phyloP scores from a whole-genome alignment of 2,113 vertebrate genomes.

The Xerus inauris region DNA sequence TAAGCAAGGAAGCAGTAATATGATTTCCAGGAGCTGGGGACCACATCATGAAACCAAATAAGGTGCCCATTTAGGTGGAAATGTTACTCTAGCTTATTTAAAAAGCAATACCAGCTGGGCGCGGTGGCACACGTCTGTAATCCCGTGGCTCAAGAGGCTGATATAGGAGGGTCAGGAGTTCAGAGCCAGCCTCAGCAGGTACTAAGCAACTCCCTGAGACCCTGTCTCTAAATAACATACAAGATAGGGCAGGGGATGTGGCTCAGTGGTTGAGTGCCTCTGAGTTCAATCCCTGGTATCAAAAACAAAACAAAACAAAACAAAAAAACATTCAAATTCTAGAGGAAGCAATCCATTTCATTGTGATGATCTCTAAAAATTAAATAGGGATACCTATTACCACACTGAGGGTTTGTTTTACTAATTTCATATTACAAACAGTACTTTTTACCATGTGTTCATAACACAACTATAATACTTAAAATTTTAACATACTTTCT shows the following conservation, averaged over 20 bases:
- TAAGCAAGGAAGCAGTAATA: background rate
- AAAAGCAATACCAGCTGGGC: background rate
- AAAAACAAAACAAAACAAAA: too few species aligned
- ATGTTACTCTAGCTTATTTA: constrained; percentile 1
- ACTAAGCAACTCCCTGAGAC: too few species aligned
- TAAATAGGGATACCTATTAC: constrained; percentile 22
- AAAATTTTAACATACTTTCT: constrained; percentile 61
- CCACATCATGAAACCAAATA: background rate
- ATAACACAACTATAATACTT: constrained; percentile 50
- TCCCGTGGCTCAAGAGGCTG: too few species aligned
- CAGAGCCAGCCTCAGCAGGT: too few species aligned
- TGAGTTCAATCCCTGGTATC: too few species aligned
- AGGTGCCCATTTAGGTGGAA: background rate
- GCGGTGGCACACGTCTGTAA: too few species aligned
- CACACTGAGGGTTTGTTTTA: background rate
- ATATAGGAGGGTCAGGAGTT: too few species aligned
- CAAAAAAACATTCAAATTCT: background rate
- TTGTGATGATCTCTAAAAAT: constrained; percentile 41
- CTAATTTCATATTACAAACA: constrained; percentile 50
- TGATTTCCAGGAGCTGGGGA: background rate
- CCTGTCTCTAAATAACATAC: too few species aligned
- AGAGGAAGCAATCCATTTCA: constrained; percentile 56
- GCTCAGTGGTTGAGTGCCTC: too few species aligned
- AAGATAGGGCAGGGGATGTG: too few species aligned
- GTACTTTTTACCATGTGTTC: constrained; percentile 34